phyloP scores from a whole-genome alignment of 1,140 invertebrate species.

The Wasmannia auropunctata region DNA sequence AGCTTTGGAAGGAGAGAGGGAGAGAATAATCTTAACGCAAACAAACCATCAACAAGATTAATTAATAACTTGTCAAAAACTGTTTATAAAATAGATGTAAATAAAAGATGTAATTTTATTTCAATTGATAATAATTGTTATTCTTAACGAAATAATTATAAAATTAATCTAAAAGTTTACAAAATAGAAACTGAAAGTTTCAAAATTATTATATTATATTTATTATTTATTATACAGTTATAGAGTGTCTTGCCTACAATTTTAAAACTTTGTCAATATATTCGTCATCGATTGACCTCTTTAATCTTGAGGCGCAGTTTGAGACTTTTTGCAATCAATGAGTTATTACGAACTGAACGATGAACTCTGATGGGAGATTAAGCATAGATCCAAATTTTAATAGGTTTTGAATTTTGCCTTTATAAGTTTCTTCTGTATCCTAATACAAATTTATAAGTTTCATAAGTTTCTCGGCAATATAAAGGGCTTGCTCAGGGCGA shows the following conservation, averaged over 20 bases:
- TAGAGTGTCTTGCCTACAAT: neutral
- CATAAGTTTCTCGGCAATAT: conserved; percentile 14
- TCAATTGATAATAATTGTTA: neutral
- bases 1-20: too few relatives aligned
- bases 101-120: neutral
- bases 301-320: neutral
- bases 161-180: neutral
- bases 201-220: too few relatives aligned
- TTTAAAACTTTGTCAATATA: neutral
- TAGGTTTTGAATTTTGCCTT: conserved; percentile 9
- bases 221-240: neutral
- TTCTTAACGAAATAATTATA: neutral
- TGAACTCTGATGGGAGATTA: conserved; percentile 19
- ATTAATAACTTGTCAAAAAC: too few relatives aligned
- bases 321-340: neutral
- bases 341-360: neutral
- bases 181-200: neutral
- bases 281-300: neutral
- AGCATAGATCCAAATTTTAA: conserved; percentile 25
- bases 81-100: too few relatives aligned
- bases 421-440: conserved; percentile 13
- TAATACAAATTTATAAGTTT: conserved; percentile 24
- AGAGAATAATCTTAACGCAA: too few relatives aligned
- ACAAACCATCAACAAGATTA: too few relatives aligned
- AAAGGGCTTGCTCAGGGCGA: conserved; percentile 5